phyloP scores from a whole-genome alignment of 37 sponge, comb jelly and placozoan species.

The Cladorhizidae sp. region DNA sequence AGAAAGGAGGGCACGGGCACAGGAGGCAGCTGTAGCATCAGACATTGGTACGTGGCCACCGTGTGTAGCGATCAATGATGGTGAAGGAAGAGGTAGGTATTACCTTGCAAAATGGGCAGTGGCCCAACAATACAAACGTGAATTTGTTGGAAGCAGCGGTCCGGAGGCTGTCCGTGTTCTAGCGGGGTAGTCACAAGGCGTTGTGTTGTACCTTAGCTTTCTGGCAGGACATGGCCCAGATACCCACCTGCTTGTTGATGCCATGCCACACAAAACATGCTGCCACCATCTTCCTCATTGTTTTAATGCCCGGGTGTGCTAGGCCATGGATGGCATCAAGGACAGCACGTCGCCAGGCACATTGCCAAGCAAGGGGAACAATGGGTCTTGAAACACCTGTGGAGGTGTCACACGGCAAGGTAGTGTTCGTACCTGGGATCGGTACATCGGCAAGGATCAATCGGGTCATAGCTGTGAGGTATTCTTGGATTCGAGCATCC shows the following conservation, averaged over 20 bases:
- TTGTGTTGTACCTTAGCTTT: slow-evolving; percentile 19
- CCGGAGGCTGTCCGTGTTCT: neutral
- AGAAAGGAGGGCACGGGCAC: slow-evolving; percentile 29
- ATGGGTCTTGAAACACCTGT: slow-evolving; percentile 37
- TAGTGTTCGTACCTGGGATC: neutral
- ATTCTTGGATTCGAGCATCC: slow-evolving; percentile 33
- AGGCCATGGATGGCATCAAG: slow-evolving; percentile 35
- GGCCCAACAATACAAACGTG: slow-evolving; percentile 36
- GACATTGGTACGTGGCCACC: slow-evolving; percentile 39
- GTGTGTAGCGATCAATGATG: slow-evolving; percentile 42
- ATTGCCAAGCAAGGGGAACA: slow-evolving; percentile 32
- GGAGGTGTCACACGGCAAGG: slow-evolving; percentile 34
- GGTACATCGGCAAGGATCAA: slow-evolving; percentile 21
- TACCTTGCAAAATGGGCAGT: slow-evolving; percentile 39
- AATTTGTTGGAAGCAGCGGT: slow-evolving; percentile 26
- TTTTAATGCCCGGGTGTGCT: slow-evolving; percentile 15
- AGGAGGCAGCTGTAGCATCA: slow-evolving; percentile 27
- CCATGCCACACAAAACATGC: slow-evolving; percentile 24
- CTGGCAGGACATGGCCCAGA: slow-evolving; percentile 30
- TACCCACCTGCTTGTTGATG: slow-evolving; percentile 18
- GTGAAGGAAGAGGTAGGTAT: too few relatives aligned
- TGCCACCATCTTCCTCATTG: slow-evolving; percentile 18
- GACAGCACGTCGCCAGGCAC: slow-evolving; percentile 17
- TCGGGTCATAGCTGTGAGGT: slow-evolving; percentile 18
- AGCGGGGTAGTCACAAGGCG: slow-evolving; percentile 4